These are phyloP conservation scores for Malurus leucopterus DNA, from an alignment of 2,797 vertebrate species.

Conservation along the genomic window DNA sequence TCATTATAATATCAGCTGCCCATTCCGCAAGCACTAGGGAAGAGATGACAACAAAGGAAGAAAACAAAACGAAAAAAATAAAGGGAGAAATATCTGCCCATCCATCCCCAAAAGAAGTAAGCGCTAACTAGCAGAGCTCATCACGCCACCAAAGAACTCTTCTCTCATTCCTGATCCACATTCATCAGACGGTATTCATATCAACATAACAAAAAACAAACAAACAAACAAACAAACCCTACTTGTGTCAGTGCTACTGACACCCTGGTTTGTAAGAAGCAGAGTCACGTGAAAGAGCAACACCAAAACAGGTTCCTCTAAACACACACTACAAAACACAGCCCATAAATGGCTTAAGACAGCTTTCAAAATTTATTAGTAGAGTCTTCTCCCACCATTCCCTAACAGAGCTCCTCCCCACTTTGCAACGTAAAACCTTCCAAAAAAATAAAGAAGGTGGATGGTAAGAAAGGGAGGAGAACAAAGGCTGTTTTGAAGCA, in stretches of 20 bases:
- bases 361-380: neutral
- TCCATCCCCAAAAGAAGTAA: neutral
- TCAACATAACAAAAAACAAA: neutral
- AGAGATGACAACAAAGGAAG: conserved; percentile 6
- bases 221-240: neutral
- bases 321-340: neutral
- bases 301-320: neutral
- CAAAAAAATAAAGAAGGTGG: neutral
- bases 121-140: neutral
- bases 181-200: neutral
- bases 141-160: neutral
- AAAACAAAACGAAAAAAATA: neutral
- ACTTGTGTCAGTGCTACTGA: neutral
- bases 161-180: neutral
- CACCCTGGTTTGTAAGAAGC: neutral
- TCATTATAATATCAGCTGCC: conserved; percentile 20
- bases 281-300: neutral
- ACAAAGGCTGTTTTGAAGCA: neutral
- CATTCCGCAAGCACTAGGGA: neutral
- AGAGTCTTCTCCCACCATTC: neutral
- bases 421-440: neutral
- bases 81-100: neutral
- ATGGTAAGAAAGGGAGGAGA: neutral
- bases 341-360: neutral
- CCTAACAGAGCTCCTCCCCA: neutral